Percentiles rank a stretch among this genome's conserved stretches.
Evolutionary conservation across 1,140 invertebrate species (phyloP).

Genomic region (Notospermus geniculatus): DNA sequence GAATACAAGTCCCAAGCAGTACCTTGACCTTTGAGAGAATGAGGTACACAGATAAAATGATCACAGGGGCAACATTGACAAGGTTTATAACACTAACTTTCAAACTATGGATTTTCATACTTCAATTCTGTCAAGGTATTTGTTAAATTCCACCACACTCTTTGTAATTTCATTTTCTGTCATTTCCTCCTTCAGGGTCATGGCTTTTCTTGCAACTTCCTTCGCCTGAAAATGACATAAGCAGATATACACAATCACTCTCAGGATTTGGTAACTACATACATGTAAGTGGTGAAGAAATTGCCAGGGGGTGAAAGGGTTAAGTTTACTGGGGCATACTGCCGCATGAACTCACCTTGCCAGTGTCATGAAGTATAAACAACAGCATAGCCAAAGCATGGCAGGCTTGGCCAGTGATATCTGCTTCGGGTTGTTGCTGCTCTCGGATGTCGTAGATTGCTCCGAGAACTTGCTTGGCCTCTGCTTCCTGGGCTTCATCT

Average conservation of each 20-base stretch:
- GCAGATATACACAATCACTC: background rate
- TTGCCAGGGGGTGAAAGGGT: no score
- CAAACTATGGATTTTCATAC: no score
- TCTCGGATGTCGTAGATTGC: constrained; percentile 53
- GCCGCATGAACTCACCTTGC: constrained; percentile 33
- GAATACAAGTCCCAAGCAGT: no score
- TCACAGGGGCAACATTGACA: no score
- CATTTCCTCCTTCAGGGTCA: constrained; percentile 42
- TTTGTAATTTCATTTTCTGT: constrained; percentile 44
- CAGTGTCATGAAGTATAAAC: constrained; percentile 44
- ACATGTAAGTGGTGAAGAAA: no score
- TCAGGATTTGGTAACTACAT: background rate
- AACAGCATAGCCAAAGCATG: constrained; percentile 52
- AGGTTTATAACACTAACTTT: no score
- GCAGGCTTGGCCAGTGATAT: constrained; percentile 40
- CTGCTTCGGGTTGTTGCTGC: constrained; percentile 34
- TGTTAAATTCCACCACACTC: constrained; percentile 45
- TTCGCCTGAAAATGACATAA: constrained; percentile 43
- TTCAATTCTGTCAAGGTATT: no score
- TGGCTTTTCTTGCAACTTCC: constrained; percentile 49
- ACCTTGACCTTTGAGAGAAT: no score
- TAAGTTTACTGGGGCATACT: background rate
- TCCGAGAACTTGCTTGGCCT: constrained; percentile 52
- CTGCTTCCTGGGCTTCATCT: constrained; percentile 56
- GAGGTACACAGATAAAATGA: no score